Conservation (phyloP, 2,888 invertebrate species). For the Hydraecia micacea region DNA sequence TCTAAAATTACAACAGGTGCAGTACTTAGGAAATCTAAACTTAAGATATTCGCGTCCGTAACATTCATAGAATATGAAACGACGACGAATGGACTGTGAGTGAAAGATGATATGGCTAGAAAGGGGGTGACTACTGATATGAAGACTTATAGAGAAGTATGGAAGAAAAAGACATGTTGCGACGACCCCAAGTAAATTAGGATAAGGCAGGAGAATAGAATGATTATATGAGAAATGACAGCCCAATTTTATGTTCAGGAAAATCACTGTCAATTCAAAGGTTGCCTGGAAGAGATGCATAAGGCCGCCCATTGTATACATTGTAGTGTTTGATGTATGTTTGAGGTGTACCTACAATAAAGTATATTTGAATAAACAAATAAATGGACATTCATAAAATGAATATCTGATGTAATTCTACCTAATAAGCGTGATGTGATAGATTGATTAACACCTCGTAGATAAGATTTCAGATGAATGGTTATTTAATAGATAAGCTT, state of each 20-base stretch:
- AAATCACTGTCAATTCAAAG: neutral
- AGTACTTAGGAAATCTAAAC: neutral
- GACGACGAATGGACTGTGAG: neutral
- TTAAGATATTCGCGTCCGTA: conserved; percentile 4
- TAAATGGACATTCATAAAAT: neutral
- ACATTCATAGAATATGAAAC: neutral
- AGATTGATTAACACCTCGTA: conserved; percentile 34
- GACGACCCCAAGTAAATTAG: neutral
- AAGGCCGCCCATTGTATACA: neutral
- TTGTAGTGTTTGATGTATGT: no score
- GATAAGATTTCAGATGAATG: conserved; percentile 37
- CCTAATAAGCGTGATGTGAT: conserved; percentile 20
- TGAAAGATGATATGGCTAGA: neutral
- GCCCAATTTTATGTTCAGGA: neutral
- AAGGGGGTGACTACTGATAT: neutral
- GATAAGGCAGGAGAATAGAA: neutral
- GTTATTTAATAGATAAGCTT: conserved; percentile 49
- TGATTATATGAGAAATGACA: neutral
- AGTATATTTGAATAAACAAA: no score
- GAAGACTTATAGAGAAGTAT: neutral
- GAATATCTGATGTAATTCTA: neutral
- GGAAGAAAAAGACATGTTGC: neutral
- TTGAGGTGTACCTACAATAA: no score
- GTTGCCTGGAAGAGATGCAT: neutral
- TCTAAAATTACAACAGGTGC: conserved; percentile 25